phyloP scores from a whole-genome alignment of 2,797 vertebrate species.

The Lerista edwardsae region DNA sequence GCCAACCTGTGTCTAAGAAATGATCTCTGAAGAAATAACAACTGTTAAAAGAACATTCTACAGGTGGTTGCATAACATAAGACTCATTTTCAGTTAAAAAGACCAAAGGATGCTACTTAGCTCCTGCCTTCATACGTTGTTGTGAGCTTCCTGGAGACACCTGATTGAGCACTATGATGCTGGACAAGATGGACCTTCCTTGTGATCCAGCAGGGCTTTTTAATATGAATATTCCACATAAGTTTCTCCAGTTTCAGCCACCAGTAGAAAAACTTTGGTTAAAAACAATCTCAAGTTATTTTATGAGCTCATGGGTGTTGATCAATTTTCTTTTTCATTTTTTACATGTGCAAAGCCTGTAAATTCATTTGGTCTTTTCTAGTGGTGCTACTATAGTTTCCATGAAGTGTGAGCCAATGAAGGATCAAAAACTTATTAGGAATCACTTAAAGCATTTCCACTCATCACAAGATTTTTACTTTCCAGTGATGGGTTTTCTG shows the following conservation, averaged over 20 bases:
- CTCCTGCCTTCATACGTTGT: too few relatives aligned
- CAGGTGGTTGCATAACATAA: too few relatives aligned
- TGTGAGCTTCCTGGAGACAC: too few relatives aligned
- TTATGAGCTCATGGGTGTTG: neutral
- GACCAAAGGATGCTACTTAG: too few relatives aligned
- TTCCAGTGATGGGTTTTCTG: neutral
- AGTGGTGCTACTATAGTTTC: neutral
- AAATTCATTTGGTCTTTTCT: neutral
- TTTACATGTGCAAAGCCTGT: neutral
- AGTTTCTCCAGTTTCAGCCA: neutral
- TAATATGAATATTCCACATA: neutral
- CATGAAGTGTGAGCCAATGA: neutral
- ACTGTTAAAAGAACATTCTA: too few relatives aligned
- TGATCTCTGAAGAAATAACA: too few relatives aligned
- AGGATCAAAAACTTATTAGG: fast-evolving
- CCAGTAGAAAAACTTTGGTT: neutral
- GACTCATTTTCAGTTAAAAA: too few relatives aligned
- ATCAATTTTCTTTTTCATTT: neutral
- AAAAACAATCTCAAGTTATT: neutral
- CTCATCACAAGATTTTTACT: neutral
- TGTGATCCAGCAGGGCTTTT: neutral
- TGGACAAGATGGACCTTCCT: neutral
- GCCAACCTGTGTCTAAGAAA: too few relatives aligned
- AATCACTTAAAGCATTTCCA: neutral
- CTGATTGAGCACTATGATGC: too few relatives aligned